A percentile compares a stretch with the other conserved stretches of the same genome.
These are phyloP conservation scores for Oncorhynchus masou DNA, from an alignment of 2,113 vertebrate genomes.

Conservation along the genomic window DNA sequence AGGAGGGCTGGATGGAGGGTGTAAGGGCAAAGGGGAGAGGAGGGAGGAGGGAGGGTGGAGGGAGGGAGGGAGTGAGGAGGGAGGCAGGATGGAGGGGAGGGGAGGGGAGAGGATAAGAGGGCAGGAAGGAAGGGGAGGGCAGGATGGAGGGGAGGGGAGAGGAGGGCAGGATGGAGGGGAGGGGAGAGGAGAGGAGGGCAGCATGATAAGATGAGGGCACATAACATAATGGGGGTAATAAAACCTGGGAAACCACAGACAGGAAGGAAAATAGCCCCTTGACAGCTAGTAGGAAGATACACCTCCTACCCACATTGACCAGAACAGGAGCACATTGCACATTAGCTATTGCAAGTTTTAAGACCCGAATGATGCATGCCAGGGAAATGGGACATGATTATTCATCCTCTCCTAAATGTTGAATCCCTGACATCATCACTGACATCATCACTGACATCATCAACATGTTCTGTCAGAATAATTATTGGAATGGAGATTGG, in stretches of 20 bases:
- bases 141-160: no score
- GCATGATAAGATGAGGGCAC: slow-evolving; percentile 20
- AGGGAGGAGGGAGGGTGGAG: no score
- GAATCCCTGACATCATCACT: no score
- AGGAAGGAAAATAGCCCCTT: slow-evolving; percentile 66
- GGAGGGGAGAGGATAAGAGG: no score
- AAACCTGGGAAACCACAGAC: slow-evolving; percentile 65
- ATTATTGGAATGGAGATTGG: no score
- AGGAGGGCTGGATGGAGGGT: not conserved
- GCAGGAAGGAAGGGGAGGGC: no score
- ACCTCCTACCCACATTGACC: slow-evolving; percentile 47
- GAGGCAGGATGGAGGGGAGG: no score
- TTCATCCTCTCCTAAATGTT: no score
- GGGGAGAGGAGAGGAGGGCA: slow-evolving; percentile 2
- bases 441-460: no score
- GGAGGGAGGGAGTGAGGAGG: no score
- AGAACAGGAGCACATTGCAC: not conserved
- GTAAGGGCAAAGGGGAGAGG: no score
- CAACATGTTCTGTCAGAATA: no score
- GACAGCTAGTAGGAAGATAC: slow-evolving; percentile 35
- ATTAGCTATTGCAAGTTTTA: slow-evolving; percentile 35
- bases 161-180: not conserved
- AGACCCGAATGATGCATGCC: slow-evolving; percentile 20
- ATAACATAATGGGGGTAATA: slow-evolving; percentile 63
- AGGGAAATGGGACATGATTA: not conserved